phyloP scores from a whole-genome alignment of 2,797 vertebrate genomes.

The Intellagama lesueurii region DNA sequence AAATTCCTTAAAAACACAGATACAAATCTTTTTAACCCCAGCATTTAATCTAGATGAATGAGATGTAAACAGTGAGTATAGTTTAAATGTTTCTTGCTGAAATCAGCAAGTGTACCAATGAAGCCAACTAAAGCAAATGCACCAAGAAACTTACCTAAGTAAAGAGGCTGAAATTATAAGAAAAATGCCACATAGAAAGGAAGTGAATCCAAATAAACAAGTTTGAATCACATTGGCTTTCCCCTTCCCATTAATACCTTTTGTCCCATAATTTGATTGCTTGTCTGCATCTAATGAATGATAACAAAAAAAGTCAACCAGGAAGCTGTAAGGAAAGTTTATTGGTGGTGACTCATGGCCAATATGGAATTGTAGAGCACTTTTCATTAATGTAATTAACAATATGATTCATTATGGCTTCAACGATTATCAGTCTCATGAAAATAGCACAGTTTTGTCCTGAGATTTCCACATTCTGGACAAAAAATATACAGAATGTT shows the following conservation, averaged over 20 bases:
- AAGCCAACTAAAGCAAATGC: background rate
- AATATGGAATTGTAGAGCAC: slow-evolving; percentile 65
- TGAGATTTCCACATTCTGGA: no score
- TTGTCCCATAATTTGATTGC: slow-evolving; percentile 47
- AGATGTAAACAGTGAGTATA: background rate
- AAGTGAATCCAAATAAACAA: background rate
- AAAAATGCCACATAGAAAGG: background rate
- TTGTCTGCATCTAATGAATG: slow-evolving; percentile 68
- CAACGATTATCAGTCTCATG: slow-evolving; percentile 70
- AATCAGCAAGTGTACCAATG: background rate
- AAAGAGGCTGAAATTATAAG: no score
- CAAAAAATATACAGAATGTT: background rate
- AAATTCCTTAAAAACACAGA: background rate
- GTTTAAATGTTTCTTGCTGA: background rate
- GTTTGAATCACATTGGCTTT: background rate
- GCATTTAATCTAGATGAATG: background rate
- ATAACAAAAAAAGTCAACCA: slow-evolving; percentile 65
- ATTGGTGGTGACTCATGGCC: slow-evolving; percentile 72
- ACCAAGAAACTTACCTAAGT: background rate
- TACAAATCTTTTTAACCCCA: background rate
- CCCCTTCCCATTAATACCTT: background rate
- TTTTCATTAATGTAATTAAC: slow-evolving; percentile 79
- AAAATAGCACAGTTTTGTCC: slow-evolving; percentile 41
- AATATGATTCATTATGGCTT: slow-evolving; percentile 68
- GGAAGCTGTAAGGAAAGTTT: slow-evolving; percentile 72